A percentile compares a stretch with the other conserved stretches of the same genome.
Conservation (phyloP, 2,797 vertebrate species). For the Denticeps clupeoides region DNA sequence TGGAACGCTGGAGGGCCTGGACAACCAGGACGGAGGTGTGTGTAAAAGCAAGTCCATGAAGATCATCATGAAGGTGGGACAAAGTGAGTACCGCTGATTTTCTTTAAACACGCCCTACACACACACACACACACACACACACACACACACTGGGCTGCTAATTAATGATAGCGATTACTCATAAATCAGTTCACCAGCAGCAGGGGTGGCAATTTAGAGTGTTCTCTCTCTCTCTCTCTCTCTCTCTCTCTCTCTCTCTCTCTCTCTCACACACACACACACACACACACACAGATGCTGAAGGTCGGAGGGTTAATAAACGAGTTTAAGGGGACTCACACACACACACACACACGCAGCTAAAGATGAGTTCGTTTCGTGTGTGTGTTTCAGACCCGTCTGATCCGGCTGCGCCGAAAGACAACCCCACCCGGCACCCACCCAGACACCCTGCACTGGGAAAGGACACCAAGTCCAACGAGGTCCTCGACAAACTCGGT, state of each 20-base stretch:
- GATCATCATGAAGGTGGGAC: conserved; percentile 47
- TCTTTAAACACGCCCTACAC: neutral
- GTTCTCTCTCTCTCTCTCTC: too few species aligned
- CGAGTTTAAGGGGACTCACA: neutral
- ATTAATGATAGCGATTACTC: neutral
- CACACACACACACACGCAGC: neutral
- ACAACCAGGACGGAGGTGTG: conserved; percentile 84
- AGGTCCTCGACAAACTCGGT: conserved; percentile 54
- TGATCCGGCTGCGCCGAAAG: conserved; percentile 69
- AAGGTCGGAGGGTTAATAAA: neutral
- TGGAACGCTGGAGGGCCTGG: neutral
- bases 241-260: too few species aligned
- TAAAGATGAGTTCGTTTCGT: conserved; percentile 7
- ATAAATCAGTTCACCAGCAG: neutral
- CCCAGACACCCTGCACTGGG: conserved; percentile 68
- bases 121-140: too few species aligned
- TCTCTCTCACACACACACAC: neutral
- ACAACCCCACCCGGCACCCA: conserved; percentile 71
- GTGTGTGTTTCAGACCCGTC: conserved; percentile 69
- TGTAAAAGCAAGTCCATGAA: neutral
- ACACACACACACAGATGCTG: neutral
- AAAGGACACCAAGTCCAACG: conserved; percentile 63
- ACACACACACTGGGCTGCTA: neutral
- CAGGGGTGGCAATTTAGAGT: too few species aligned
- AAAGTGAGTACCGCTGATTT: conserved; percentile 70